Conservation (phyloP, 2,113 vertebrate genomes). For the Sylvia atricapilla region DNA sequence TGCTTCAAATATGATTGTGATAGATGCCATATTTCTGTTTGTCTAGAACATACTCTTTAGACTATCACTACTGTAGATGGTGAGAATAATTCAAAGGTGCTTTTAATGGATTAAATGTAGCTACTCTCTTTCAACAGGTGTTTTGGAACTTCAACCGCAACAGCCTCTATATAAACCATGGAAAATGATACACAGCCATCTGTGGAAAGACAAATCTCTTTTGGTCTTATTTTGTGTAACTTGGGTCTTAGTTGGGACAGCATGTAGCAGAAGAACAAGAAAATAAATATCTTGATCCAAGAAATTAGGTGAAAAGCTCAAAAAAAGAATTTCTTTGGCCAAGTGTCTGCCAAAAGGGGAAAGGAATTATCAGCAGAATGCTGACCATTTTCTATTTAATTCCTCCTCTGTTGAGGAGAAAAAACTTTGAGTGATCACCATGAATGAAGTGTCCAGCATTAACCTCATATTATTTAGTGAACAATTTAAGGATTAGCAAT, state of each 20-base stretch:
- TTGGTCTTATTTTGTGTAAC: neutral
- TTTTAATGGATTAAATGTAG: neutral
- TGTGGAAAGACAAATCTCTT: neutral
- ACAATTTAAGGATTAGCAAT: neutral
- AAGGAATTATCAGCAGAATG: neutral
- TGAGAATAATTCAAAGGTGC: neutral
- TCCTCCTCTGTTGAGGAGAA: neutral
- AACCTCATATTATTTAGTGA: neutral
- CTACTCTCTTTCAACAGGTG: neutral
- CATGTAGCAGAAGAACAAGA: neutral
- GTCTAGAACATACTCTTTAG: neutral
- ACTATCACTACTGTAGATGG: neutral
- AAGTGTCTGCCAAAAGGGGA: neutral
- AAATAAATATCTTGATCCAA: neutral
- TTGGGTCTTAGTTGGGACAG: neutral
- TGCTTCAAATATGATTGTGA: neutral
- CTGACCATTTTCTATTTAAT: neutral
- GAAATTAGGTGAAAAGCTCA: neutral
- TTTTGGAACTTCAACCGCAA: neutral
- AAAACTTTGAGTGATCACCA: neutral
- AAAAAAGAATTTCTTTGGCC: neutral
- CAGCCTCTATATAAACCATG: neutral
- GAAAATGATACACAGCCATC: accelerated
- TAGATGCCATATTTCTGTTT: neutral
- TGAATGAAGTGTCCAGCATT: neutral